These are phyloP conservation scores for Capreolus pygargus DNA, from an alignment of 2,113 vertebrate species.

Conservation along the genomic window DNA sequence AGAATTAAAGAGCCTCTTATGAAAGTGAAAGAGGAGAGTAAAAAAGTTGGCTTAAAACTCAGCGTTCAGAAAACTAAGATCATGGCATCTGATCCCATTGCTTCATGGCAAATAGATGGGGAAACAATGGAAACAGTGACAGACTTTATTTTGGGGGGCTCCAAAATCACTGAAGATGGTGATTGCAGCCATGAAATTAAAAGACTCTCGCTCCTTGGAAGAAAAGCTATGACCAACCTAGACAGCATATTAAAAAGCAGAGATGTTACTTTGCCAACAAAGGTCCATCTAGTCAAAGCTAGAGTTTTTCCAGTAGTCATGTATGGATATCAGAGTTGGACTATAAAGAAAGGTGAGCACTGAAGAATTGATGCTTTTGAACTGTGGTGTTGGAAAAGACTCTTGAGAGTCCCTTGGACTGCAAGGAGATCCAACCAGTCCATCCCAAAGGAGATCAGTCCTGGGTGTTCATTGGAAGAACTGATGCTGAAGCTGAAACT, in stretches of 20 bases:
- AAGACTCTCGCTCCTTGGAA: background rate
- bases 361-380: background rate
- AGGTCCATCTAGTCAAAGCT: background rate
- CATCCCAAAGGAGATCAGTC: background rate
- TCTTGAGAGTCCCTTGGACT: background rate
- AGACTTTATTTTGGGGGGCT: background rate
- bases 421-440: background rate
- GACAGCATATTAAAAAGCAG: background rate
- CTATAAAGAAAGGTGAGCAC: background rate
- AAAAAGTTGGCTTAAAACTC: background rate
- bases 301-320: background rate
- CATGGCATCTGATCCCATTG: background rate
- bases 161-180: background rate
- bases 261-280: background rate
- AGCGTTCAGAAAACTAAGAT: background rate
- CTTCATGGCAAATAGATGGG: background rate
- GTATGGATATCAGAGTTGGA: background rate
- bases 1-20: background rate
- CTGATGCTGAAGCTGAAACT: background rate
- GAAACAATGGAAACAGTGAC: background rate
- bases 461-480: background rate
- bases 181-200: background rate
- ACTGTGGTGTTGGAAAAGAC: background rate
- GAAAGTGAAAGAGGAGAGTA: background rate
- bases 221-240: background rate